These are phyloP conservation scores for Acropora tenuis DNA, from an alignment of 64 coral and sea anemone species.

Conservation along the genomic window DNA sequence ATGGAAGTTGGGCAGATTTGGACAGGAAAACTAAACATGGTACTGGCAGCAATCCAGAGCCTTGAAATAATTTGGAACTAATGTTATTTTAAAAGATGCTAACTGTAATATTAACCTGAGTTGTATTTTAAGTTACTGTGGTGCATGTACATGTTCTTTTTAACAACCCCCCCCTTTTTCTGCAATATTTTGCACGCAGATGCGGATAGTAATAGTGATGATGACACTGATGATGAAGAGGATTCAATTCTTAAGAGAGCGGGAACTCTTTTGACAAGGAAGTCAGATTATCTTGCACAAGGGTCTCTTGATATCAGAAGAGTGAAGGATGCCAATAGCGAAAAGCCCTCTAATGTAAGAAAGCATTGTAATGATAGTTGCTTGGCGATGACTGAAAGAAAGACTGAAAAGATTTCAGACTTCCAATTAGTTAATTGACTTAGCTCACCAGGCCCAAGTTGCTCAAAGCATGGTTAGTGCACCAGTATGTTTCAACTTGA, in stretches of 20 bases:
- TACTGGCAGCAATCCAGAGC: neutral
- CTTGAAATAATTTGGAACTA: neutral
- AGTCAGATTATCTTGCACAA: slow-evolving; percentile 65
- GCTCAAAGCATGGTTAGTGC: too few relatives aligned
- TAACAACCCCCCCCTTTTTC: neutral
- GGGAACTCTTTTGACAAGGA: slow-evolving; percentile 75
- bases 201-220: slow-evolving; percentile 56
- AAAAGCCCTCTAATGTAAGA: slow-evolving; percentile 92
- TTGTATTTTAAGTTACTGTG: too few relatives aligned
- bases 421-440: too few relatives aligned
- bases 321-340: slow-evolving; percentile 88
- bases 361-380: too few relatives aligned
- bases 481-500: too few relatives aligned
- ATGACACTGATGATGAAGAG: slow-evolving; percentile 65
- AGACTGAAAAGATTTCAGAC: too few relatives aligned
- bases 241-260: slow-evolving; percentile 80
- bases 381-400: too few relatives aligned
- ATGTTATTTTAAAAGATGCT: too few relatives aligned
- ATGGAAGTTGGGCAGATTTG: slow-evolving; percentile 79
- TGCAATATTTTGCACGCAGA: neutral
- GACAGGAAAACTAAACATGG: slow-evolving; percentile 80
- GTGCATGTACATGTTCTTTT: neutral
- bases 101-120: too few relatives aligned
- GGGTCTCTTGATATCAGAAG: slow-evolving; percentile 78
- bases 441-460: too few relatives aligned